Evolutionary conservation across 2,797 vertebrate species (phyloP), one percentile per base, ranked within the genome.

Genomic region (Clamator glandarius): DNA sequence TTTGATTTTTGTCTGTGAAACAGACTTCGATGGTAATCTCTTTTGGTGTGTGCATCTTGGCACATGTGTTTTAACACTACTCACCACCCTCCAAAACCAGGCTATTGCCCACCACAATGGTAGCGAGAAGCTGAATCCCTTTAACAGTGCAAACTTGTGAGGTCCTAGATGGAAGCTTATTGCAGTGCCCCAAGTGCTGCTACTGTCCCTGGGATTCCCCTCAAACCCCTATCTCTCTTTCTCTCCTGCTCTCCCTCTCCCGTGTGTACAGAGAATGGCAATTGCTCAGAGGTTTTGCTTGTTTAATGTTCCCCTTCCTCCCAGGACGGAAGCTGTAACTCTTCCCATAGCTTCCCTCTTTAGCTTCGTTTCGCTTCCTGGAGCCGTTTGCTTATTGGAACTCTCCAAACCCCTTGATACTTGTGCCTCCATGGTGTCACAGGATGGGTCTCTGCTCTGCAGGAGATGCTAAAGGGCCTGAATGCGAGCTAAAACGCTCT

Each of bases 361-460:
- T 58, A 55, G 76, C 55, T 96, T 96, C 89, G 91, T 96, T 96
- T 96, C 6, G 28, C 89, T 94, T 93, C 96, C 89, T 94, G 0
- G 7, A 81, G 82, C 84, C 75, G 42, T 92, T 95, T 86, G 62
- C 89, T 91, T 68, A 54, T 46, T 84, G 73, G 59, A 85, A 7
- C 82, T 95, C 95, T 87, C 93, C 82, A 93, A 95, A 66, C 51
- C 48, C 66, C 55, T 62, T 16, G 51, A 67, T 94, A 5, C 48
- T 87, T 39, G 58, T 33, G 69, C 64, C 81, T 76, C 44, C 29
- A 81, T 92, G 91, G 79, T 95, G 89, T 88, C 95, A 92, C 87
- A 94, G 96, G 95, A 93, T 97, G 97, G 94, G 97, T 88, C 92
- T 94, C 61, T 75, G 68, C 84, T 92, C 94, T 9, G 54, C 81